A percentile compares a stretch with the other conserved stretches of the same genome.
These are phyloP conservation scores for Mesochorus sp. DNA, from an alignment of 2,888 invertebrate species.

Conservation along the genomic window DNA sequence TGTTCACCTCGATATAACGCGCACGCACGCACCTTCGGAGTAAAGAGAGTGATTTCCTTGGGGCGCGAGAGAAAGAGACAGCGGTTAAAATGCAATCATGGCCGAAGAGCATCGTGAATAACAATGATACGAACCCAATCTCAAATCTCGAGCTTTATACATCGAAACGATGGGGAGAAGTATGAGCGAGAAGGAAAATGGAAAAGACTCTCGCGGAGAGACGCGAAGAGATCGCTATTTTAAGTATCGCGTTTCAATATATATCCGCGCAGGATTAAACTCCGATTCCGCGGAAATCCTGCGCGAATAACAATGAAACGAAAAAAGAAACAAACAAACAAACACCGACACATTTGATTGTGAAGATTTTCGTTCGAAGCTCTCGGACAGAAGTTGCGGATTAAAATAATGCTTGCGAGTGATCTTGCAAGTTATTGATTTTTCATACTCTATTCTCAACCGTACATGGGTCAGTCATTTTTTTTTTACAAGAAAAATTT, in stretches of 20 bases:
- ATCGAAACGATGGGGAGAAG: background rate
- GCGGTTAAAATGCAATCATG: constrained; percentile 75
- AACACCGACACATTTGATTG: too few species aligned
- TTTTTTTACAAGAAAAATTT: too few species aligned
- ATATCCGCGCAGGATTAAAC: constrained; percentile 74
- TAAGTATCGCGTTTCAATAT: constrained; percentile 70
- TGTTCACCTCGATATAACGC: background rate
- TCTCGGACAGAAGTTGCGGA: too few species aligned
- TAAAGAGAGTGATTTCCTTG: background rate
- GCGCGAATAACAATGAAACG: constrained; percentile 75
- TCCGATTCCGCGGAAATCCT: constrained; percentile 68
- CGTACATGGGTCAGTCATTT: too few species aligned
- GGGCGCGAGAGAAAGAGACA: constrained; percentile 2
- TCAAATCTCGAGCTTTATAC: constrained; percentile 48
- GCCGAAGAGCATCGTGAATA: constrained; percentile 73
- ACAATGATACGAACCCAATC: constrained; percentile 74
- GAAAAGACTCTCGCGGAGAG: background rate
- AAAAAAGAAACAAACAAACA: too few species aligned
- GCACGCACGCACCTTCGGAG: background rate
- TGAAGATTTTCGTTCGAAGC: background rate
- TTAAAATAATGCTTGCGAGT: too few species aligned
- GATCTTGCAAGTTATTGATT: too few species aligned
- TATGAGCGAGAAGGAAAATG: background rate
- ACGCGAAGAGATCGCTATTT: constrained; percentile 71
- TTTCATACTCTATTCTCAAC: too few species aligned